Evolutionary conservation across 2,113 vertebrate genomes (phyloP).

Genomic region (Syngnathus floridae): DNA sequence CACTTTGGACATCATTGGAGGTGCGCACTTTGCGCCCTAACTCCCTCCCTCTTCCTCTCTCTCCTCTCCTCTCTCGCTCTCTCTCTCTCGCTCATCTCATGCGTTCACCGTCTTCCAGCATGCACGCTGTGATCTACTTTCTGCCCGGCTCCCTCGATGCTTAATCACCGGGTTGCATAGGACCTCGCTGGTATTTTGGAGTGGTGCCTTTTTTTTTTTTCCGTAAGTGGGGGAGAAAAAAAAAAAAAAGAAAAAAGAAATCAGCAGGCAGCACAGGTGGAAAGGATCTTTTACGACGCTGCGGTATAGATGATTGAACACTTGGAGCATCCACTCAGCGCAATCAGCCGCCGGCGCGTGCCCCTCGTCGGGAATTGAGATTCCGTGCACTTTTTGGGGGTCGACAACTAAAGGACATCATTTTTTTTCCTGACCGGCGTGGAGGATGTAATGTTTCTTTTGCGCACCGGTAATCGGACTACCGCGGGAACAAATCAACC

Average conservation of each 20-base stretch:
- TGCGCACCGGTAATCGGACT: conserved; percentile 38
- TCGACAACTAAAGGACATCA: conserved; percentile 27
- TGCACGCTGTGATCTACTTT: conserved; percentile 1
- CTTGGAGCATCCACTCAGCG: conserved; percentile 46
- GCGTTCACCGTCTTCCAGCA: background rate
- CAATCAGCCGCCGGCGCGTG: conserved; percentile 13
- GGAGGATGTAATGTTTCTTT: conserved; percentile 51
- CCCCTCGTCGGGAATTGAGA: conserved; percentile 13
- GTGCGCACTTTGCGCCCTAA: conserved; percentile 23
- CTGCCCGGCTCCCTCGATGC: background rate
- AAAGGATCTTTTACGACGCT: conserved; percentile 49
- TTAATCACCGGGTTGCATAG: conserved; percentile 27
- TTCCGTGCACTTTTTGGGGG: conserved; percentile 19
- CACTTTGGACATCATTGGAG: conserved; percentile 43
- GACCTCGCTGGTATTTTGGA: conserved; percentile 2
- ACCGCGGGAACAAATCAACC: conserved; percentile 16
- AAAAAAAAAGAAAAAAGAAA: conserved; percentile 12
- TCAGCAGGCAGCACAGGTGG: conserved; percentile 53
- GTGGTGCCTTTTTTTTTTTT: conserved; percentile 16
- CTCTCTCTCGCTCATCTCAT: background rate
- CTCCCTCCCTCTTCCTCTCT: conserved; percentile 18
- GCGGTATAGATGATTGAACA: conserved; percentile 60
- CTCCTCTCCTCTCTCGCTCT: background rate
- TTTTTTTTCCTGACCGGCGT: conserved; percentile 21
- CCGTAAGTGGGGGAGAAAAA: background rate